Base-by-base conservation (phyloP, 2,113 vertebrate genomes). In the Hystrix brachyura region DNA sequence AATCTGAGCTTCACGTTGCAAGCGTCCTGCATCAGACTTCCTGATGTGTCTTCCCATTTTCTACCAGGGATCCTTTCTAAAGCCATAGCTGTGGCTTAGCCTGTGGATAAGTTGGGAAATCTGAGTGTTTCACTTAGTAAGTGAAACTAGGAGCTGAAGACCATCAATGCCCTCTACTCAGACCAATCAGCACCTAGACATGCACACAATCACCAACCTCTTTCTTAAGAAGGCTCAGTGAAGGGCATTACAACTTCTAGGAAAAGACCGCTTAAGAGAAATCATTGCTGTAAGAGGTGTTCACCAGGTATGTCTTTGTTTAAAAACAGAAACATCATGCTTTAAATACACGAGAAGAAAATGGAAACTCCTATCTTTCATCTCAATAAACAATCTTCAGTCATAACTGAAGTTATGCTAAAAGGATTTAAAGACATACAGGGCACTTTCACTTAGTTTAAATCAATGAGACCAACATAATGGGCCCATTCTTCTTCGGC, bases 361-460 rank as follows among this genome's bases (percentile, higher is more conserved):
- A 55, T 62, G 21, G 19, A 83, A 86, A 80, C 1, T 53, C 21
- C 0, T 15, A 23, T 83, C 17, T 92, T 95, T 83, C 84, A 84
- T 76, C 38, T 79, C 69, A 74, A 71, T 67, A 93, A 94, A 90
- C 38, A 55, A 27, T 94, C 92, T 88, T 84, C 79, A 96, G 72
- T 95, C 57, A 95, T 92, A 96, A 92, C 74, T 87, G 60, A 96
- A 94, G 62, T 86, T 62, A 51, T 88, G 34, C n/a, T 90, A 86
- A 96, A 94, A 95, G 48, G 55, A 72, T 57, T 92, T 91, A 92
- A 91, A 91, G 88, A 65, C 23, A 91, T 48, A 95, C 32, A 80
- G 51, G 62, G 55, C 74, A 97, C 96, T 98, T 98, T 98, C 96
- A 95, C 96, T 97, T 96, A 67, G 87, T 86, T 87, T 88, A 82